phyloP scores from a whole-genome alignment of 2,113 vertebrate genomes.

The Mobula birostris region DNA sequence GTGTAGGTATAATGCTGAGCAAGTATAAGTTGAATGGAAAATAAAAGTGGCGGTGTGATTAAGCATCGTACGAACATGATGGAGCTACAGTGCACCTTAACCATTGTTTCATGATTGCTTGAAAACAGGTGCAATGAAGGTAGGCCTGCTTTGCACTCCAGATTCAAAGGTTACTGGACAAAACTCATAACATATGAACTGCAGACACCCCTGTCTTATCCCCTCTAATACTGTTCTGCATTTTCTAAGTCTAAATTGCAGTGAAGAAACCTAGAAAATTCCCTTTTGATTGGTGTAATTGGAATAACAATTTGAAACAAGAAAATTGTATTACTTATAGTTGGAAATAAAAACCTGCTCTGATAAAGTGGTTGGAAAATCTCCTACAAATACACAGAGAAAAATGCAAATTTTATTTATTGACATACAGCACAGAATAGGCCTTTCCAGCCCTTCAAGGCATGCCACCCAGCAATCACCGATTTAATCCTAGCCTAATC shows the following conservation, averaged over 20 bases:
- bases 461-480: no score
- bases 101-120: background rate
- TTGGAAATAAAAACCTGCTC: background rate
- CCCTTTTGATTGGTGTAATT: background rate
- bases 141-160: no score
- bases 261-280: background rate
- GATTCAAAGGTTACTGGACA: no score
- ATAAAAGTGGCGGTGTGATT: background rate
- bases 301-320: background rate
- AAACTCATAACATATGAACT: background rate
- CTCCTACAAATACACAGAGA: background rate
- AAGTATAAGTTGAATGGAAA: background rate
- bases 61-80: background rate
- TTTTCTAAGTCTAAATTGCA: background rate
- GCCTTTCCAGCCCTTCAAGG: no score
- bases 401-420: background rate
- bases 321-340: background rate
- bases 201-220: background rate
- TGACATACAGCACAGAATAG: no score
- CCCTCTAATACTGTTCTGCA: background rate
- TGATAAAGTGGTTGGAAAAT: background rate
- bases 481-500: no score
- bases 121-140: background rate
- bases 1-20: background rate
- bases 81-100: background rate